Percentiles rank a stretch among this genome's conserved stretches.
Conservation (phyloP, 1,140 invertebrate species). For the Magallana angulata region DNA sequence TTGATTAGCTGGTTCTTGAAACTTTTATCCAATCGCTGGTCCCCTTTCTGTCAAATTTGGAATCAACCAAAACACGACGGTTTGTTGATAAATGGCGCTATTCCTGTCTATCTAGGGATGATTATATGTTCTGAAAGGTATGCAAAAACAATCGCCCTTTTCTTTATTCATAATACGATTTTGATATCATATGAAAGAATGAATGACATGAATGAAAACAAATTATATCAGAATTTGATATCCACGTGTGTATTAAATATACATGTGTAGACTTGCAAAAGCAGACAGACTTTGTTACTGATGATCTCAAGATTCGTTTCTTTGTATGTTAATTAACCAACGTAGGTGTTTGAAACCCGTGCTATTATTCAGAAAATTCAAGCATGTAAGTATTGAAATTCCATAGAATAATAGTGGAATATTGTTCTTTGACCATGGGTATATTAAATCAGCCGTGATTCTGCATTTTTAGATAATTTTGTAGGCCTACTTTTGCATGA, state of each 20-base stretch:
- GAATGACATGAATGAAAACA: background rate
- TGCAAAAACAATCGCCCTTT: background rate
- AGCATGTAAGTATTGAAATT: too few species aligned
- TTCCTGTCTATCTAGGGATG: conserved; percentile 22
- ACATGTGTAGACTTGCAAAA: background rate
- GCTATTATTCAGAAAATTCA: too few species aligned
- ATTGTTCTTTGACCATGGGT: too few species aligned
- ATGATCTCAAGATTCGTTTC: too few species aligned
- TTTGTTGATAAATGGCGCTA: conserved; percentile 62
- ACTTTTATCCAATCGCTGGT: conserved; percentile 40
- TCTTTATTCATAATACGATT: too few species aligned
- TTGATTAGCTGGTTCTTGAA: conserved; percentile 12
- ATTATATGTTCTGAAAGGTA: background rate
- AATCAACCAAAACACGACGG: conserved; percentile 40
- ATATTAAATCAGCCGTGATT: too few species aligned
- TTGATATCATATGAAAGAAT: too few species aligned
- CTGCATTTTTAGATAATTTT: too few species aligned
- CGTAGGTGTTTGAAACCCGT: too few species aligned
- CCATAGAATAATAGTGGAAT: too few species aligned
- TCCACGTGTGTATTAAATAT: conserved; percentile 28
- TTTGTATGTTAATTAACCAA: too few species aligned
- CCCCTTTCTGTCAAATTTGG: background rate
- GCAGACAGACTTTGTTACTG: background rate
- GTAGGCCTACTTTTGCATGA: too few species aligned
- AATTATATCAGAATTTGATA: conserved; percentile 28